Conservation (phyloP, 2,113 vertebrate genomes). For the Callospermophilus lateralis region DNA sequence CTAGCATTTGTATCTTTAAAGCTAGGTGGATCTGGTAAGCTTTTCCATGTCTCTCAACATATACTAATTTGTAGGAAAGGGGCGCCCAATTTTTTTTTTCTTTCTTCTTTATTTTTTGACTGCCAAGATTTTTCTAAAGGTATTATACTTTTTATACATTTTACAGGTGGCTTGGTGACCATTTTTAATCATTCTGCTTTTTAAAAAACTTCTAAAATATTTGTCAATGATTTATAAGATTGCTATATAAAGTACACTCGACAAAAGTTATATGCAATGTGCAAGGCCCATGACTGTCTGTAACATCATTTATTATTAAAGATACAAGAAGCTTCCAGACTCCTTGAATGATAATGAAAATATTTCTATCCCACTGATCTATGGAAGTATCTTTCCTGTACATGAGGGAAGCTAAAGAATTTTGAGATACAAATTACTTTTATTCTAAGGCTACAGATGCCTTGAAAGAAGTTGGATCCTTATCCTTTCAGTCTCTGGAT, state of each 20-base stretch:
- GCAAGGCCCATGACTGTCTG: neutral
- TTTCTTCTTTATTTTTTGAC: too few species aligned
- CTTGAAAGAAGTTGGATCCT: neutral
- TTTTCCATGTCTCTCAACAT: neutral
- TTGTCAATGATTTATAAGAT: neutral
- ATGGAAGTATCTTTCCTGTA: neutral
- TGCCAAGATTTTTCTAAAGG: neutral
- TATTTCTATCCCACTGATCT: slow-evolving; percentile 2
- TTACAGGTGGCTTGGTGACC: neutral
- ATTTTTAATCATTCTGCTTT: slow-evolving; percentile 1
- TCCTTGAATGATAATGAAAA: neutral
- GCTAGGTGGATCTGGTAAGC: neutral
- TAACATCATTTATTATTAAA: neutral
- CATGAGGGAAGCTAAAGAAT: neutral
- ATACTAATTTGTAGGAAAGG: neutral
- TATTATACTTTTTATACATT: neutral
- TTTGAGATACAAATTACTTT: neutral
- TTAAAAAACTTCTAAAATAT: slow-evolving; percentile 8
- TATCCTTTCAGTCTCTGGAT: neutral
- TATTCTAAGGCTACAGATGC: neutral
- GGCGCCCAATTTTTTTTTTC: neutral
- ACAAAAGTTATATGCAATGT: neutral
- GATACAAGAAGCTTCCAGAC: neutral
- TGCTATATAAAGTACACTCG: neutral
- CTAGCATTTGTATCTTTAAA: neutral